Evolutionary conservation across 2,113 vertebrate species (phyloP).

Genomic region (Sceloporus tristichus): DNA sequence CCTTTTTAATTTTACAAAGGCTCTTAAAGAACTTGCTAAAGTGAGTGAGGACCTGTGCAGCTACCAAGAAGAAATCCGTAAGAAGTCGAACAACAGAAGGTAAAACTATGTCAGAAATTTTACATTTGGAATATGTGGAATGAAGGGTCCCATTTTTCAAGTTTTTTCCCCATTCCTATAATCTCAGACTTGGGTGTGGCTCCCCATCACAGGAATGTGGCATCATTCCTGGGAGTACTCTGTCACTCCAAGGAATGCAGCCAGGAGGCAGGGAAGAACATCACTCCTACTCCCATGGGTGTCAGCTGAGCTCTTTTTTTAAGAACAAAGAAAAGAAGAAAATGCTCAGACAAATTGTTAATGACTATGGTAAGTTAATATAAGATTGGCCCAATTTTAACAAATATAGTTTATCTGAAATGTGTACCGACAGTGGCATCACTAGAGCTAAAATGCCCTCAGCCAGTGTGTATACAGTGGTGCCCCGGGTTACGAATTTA

Average conservation of each 20-base stretch:
- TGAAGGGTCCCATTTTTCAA: neutral
- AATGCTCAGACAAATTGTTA: neutral
- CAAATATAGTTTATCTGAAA: neutral
- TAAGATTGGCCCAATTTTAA: neutral
- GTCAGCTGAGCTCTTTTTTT: neutral
- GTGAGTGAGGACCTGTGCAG: constrained; percentile 97
- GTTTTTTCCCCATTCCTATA: neutral
- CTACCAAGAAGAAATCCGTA: constrained; percentile 94
- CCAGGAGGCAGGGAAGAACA: neutral
- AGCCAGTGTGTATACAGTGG: neutral
- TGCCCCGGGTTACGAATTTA: no score
- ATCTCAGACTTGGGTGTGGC: neutral
- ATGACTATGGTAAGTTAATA: neutral
- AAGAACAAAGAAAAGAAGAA: neutral
- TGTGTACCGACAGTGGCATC: neutral
- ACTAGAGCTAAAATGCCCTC: no score
- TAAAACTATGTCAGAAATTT: constrained; percentile 64
- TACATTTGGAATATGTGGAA: neutral
- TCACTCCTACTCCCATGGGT: neutral
- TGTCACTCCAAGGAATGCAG: neutral
- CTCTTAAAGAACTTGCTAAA: constrained; percentile 94
- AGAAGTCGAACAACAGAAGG: constrained; percentile 84
- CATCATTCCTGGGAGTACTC: neutral
- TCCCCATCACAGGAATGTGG: neutral
- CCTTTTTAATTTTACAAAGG: constrained; percentile 80